Conservation (phyloP, 2,888 invertebrate species). For the Cheilosia vernalis region DNA sequence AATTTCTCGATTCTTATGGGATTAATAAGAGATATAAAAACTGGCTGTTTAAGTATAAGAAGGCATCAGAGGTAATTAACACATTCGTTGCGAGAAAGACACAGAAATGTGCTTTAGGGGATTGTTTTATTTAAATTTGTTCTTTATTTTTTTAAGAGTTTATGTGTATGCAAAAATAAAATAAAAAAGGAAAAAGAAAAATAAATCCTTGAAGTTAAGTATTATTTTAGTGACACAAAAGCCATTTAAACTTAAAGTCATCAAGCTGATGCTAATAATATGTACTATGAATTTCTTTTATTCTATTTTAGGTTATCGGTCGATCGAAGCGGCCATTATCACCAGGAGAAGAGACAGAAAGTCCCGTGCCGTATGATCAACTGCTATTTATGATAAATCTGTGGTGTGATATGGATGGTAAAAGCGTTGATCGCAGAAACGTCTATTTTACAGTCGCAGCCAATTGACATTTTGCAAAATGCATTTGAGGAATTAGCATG, state of each 20-base stretch:
- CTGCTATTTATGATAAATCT: no score
- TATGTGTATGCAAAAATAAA: background rate
- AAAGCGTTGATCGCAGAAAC: no score
- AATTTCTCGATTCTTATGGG: conserved; percentile 54
- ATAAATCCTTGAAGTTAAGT: conserved; percentile 3
- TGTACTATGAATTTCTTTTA: background rate
- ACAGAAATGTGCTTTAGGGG: background rate
- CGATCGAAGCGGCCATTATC: no score
- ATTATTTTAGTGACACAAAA: background rate
- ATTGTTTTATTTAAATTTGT: no score
- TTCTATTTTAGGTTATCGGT: background rate
- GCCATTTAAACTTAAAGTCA: background rate
- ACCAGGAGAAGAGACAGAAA: no score
- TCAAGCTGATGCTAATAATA: background rate
- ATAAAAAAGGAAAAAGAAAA: background rate
- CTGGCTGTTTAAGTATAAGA: conserved; percentile 23
- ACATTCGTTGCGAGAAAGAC: conserved; percentile 22
- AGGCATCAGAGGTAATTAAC: conserved; percentile 37
- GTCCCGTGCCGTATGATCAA: no score
- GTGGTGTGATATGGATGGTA: no score
- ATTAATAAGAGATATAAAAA: conserved; percentile 45
- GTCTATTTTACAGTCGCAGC: no score
- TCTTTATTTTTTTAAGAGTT: background rate
- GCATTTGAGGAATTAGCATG: no score
- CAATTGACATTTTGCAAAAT: no score